Evolutionary conservation across 2,113 vertebrate species (phyloP), one percentile per base, ranked within the genome.

Genomic region (Rhadina sibilatrix): DNA sequence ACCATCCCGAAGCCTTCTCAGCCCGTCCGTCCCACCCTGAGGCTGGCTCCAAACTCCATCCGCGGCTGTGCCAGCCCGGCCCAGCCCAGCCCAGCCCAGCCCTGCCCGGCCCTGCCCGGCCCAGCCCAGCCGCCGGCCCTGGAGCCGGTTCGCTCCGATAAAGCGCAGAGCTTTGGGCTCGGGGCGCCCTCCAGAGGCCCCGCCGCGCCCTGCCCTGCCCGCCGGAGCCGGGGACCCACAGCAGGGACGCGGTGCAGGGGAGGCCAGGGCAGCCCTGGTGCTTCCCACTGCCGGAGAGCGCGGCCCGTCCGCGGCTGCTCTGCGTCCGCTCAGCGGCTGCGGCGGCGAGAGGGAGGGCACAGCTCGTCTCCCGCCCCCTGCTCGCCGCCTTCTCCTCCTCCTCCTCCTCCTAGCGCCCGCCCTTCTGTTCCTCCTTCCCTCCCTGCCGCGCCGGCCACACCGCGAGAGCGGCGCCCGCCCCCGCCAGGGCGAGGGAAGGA

Each of bases 111-210:
- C 30, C 53, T 6, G 53, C 20, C 31, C 50, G 5, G 50, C 50
- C 50, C 49, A 0, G 3, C 13, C 24, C 7, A 0, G 4, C 17
- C 8, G 2, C 13, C 2, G 20, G 2, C 2, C 6, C 54, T 12
- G 40, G 15, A 38, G 18, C 69, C 33, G 25, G 11, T 35, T 44
- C 28, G 1, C 35, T 14, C n/a, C 9, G 11, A 24, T 31, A 4
- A 9, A 61, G 12, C 15, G 6, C 12, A 18, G 10, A 17, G 60
- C 10, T 75, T 16, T 11, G 52, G 65, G n/a, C 5, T 25, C 15
- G 3, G 8, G 21, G 68, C 81, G 88, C 91, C 91, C 77, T 68
- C 95, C 57, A 64, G 38, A 66, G 93, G 53, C 28, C 1, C 19
- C 3, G 38, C 56, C 18, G 71, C 31, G 31, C 21, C 54, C 50